phyloP scores from a whole-genome alignment of 2,888 invertebrate genomes.

The Tiliacea aurago region DNA sequence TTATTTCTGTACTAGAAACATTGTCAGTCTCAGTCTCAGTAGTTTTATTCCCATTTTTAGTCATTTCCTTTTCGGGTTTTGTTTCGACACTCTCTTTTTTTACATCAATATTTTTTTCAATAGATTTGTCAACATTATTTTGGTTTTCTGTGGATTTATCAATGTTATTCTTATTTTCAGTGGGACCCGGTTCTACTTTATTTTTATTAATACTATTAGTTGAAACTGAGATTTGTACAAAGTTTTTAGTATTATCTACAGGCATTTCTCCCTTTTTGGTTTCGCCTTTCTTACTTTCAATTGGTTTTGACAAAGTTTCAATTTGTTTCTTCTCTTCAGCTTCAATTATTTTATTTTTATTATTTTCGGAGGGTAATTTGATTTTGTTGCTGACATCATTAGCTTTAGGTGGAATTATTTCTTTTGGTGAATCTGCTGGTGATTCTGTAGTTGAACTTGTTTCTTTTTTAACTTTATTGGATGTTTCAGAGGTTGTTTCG shows the following conservation, averaged over 20 bases:
- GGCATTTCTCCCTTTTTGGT: constrained; percentile 43
- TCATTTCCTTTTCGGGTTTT: constrained; percentile 34
- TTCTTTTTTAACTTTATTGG: constrained; percentile 57
- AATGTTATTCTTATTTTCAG: constrained; percentile 37
- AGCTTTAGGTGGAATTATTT: constrained; percentile 5
- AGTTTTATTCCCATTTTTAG: constrained; percentile 49
- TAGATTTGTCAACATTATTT: constrained; percentile 9
- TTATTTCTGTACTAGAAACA: constrained; percentile 34
- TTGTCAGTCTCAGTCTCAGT: constrained; percentile 19
- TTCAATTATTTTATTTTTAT: constrained; percentile 38
- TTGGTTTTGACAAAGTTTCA: constrained; percentile 16
- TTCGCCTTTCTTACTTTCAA: constrained; percentile 35
- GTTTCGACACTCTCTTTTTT: constrained; percentile 27
- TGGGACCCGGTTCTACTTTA: constrained; percentile 30
- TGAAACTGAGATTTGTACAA: constrained; percentile 69
- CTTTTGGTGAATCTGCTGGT: constrained; percentile 11
- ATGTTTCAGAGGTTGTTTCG: constrained; percentile 54
- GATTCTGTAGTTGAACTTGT: constrained; percentile 54
- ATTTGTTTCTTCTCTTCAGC: constrained; percentile 42
- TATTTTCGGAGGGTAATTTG: constrained; percentile 37
- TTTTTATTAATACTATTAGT: constrained; percentile 46
- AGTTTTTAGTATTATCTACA: constrained; percentile 59
- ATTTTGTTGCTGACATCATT: constrained; percentile 23
- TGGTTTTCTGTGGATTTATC: constrained; percentile 34
- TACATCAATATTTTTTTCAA: constrained; percentile 24